phyloP scores from a whole-genome alignment of 1,140 invertebrate species.

The Penaeus japonicus region DNA sequence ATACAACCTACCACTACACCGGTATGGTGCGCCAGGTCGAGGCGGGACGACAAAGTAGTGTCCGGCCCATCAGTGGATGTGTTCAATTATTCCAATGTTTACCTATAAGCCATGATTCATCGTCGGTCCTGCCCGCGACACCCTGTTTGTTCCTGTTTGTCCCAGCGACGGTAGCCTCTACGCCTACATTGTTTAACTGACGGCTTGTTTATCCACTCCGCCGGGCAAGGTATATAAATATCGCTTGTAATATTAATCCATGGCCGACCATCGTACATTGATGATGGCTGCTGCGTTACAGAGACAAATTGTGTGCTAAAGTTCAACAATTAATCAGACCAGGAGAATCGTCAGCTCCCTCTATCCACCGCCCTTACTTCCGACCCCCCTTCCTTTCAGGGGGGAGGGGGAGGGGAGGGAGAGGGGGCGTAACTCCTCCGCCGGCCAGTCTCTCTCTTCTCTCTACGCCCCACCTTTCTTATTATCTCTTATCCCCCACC shows the following conservation, averaged over 20 bases:
- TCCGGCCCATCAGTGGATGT: too few relatives aligned
- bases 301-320: constrained; percentile 37
- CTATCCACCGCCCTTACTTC: neutral
- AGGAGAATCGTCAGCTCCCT: constrained; percentile 4
- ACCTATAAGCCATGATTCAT: too few relatives aligned
- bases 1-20: too few relatives aligned
- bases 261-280: neutral
- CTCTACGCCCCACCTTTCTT: too few relatives aligned
- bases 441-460: too few relatives aligned
- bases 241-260: constrained; percentile 17
- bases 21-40: too few relatives aligned
- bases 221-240: constrained; percentile 24
- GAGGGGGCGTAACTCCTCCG: too few relatives aligned
- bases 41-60: too few relatives aligned
- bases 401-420: too few relatives aligned
- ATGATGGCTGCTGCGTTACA: constrained; percentile 14
- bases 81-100: too few relatives aligned
- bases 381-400: neutral
- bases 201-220: constrained; percentile 18
- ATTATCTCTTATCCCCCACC: too few relatives aligned
- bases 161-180: neutral
- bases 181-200: constrained; percentile 6
- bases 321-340: constrained; percentile 35
- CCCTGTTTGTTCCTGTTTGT: neutral
- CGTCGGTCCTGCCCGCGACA: neutral